Evolutionary conservation across 2,113 vertebrate genomes (phyloP), one percentile per base, ranked within the genome.

Genomic region (Pavo muticus): DNA sequence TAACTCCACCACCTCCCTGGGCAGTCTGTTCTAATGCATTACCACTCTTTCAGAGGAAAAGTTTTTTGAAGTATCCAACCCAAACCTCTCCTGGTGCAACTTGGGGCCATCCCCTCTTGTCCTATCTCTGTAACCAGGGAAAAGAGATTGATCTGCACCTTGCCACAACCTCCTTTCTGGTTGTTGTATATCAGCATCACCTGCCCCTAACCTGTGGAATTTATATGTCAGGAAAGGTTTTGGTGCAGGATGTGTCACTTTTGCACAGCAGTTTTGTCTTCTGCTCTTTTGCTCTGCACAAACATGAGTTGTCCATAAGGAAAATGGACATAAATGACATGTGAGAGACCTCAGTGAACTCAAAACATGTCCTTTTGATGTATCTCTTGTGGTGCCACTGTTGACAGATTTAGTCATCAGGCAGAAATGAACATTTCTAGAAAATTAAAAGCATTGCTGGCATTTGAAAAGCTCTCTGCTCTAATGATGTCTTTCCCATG

Each of bases 281-380:
- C 39, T 54, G 47, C 32, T 37, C 18, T 39, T 23, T 68, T 30
- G 14, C 42, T 7, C 6, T 17, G 10, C 10, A 15, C 1, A 5
- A 45, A 30, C 1, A 2, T 27, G 11, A 0, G 14, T 32, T 27
- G 7, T 24, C 47, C 21, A 0, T 4, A 23, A 17, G 37, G 44
- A 5, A 67, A 17, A 6, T 5, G 29, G 27, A 10, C 23, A 2
- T 6, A 42, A 40, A 16, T 1, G 11, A 17, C 9, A 6, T 2
- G 19, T 4, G 37, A 39, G 47, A 23, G 47, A 23, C 6, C 14
- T 19, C 9, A 39, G 59, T 25, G 40, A 59, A 14, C 29, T 42
- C 61, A 14, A 14, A 44, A 6, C 42, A n/a, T 37, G 12, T 6
- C 15, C 5, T 42, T 39, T 52, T 6, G 8, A 2, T 19, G 19